phyloP scores from a whole-genome alignment of 2,113 vertebrate species.

The Colossoma macropomum region DNA sequence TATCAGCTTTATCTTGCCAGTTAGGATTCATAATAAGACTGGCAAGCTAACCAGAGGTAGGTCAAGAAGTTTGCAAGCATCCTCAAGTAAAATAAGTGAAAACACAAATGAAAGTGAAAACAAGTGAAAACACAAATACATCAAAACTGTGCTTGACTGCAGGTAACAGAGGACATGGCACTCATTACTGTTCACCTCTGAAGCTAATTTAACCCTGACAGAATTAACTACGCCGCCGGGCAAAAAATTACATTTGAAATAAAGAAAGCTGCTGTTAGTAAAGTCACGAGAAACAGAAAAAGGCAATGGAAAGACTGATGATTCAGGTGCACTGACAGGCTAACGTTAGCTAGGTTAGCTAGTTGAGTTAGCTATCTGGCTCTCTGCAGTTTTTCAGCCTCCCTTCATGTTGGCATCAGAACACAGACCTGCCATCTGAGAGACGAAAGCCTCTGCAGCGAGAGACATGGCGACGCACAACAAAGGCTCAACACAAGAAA shows the following conservation, averaged over 20 bases:
- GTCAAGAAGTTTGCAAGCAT: too few species aligned
- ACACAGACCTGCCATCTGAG: constrained; percentile 78
- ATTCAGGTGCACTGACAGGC: background rate
- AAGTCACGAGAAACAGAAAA: background rate
- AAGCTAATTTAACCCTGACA: background rate
- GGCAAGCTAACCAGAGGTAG: too few species aligned
- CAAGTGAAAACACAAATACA: too few species aligned
- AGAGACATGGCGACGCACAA: constrained; percentile 72
- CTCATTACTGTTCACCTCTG: too few species aligned
- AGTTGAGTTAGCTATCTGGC: background rate
- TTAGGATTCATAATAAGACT: too few species aligned
- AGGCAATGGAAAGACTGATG: too few species aligned
- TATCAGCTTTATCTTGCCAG: background rate
- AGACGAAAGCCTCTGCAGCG: constrained; percentile 80
- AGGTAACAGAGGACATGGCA: too few species aligned
- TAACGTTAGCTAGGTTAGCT: background rate
- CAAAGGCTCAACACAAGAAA: background rate
- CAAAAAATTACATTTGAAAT: too few species aligned
- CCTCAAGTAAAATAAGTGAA: too few species aligned
- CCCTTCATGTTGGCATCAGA: background rate
- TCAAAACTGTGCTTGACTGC: too few species aligned
- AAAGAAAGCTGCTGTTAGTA: too few species aligned
- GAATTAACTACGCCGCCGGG: background rate
- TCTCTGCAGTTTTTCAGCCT: background rate
- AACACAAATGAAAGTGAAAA: too few species aligned